Percentiles rank a stretch among this genome's conserved stretches.
These are phyloP conservation scores for Patella pellucida DNA, from an alignment of 2,888 invertebrate species.

Conservation along the genomic window DNA sequence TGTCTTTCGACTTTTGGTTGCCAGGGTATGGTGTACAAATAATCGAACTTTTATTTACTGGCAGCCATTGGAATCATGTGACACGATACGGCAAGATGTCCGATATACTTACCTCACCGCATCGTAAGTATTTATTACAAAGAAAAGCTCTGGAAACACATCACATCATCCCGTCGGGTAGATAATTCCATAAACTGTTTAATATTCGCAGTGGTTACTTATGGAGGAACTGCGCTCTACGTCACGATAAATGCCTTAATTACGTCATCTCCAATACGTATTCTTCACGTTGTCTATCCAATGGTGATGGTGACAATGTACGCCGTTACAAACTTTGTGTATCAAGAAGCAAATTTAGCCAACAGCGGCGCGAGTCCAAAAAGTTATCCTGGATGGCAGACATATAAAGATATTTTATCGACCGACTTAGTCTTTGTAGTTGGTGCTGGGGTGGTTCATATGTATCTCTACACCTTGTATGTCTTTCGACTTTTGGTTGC, in stretches of 20 bases:
- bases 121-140: background rate
- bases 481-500: background rate
- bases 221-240: background rate
- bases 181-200: too few species aligned
- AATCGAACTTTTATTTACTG: constrained; percentile 5
- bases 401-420: background rate
- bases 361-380: background rate
- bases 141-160: too few species aligned
- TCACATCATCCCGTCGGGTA: too few species aligned
- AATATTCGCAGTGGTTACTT: background rate
- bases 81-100: background rate
- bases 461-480: background rate
- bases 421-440: background rate
- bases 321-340: background rate
- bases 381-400: background rate
- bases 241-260: background rate
- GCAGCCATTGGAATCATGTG: background rate
- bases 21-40: background rate
- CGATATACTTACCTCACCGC: background rate
- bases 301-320: background rate
- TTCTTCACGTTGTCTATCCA: background rate
- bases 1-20: background rate
- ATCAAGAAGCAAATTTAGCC: background rate
- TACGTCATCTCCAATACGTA: background rate
- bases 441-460: background rate